Evolutionary conservation across 2,888 invertebrate genomes (phyloP), one percentile per base, ranked within the genome.

Genomic region (Drosophila subquinaria): DNA sequence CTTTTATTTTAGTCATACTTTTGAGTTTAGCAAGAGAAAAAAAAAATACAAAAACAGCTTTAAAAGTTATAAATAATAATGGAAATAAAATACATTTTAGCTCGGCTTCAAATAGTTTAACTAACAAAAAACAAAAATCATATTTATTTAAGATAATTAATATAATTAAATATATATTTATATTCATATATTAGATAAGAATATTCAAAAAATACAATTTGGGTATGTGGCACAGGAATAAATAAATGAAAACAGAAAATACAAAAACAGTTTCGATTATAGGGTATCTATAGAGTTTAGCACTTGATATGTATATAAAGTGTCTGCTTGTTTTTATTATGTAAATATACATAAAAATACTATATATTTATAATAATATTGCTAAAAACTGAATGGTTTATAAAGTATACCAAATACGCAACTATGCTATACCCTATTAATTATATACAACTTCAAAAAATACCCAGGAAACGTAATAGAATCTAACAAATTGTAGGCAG

Each of bases 91-190:
- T 47, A 56, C 53, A 72, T 13, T 69, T 38, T 65, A 60, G 72
- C 72, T 35, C 52, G 73, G 73, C 73, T 81, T 81, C 75, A 74
- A 57, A 71, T 74, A 83, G 70, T 77, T 70, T 47, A 70, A 80
- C 73, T 68, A 69, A 63, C 40, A 51, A n/a, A 52, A 17, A 23
- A 48, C 8, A 30, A 30, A 30, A 30, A 8, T 17, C 11, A 30
- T 17, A 13, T 4, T 35, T n/a, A 17, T 33, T 30, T 17, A 11
- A 20, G n/a, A 42, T 2, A 43, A 40, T 42, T 13, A 30, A 47
- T 45, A 53, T 20, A 63, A 33, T 52, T 63, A 55, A 3, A 17
- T n/a, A 45, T 23, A 30, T 33, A 56, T 36, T 50, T 23, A 55
- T 50, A 61, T 47, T 30, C 13, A 48, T 42, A 43, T 42, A 36